These are phyloP conservation scores for Diachrysia chrysitis DNA, from an alignment of 2,888 invertebrate genomes.

Conservation along the genomic window DNA sequence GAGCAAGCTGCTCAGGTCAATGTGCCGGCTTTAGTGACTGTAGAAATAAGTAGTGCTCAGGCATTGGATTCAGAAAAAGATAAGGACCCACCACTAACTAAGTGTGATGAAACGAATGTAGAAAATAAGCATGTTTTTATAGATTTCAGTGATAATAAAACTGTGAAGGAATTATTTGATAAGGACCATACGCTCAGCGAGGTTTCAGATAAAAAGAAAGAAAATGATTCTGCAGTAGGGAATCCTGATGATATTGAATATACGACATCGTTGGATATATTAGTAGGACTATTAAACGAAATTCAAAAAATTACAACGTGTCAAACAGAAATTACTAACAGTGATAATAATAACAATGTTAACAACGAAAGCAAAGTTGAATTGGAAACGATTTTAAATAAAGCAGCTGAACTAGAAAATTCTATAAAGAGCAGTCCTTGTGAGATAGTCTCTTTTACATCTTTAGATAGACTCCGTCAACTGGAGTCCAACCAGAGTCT, in stretches of 20 bases:
- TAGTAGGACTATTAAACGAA: slow-evolving; percentile 81
- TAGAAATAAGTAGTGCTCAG: slow-evolving; percentile 28
- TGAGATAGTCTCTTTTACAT: slow-evolving; percentile 67
- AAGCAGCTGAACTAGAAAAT: slow-evolving; percentile 56
- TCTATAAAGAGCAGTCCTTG: slow-evolving; percentile 54
- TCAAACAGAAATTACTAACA: slow-evolving; percentile 66
- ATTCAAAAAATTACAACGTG: slow-evolving; percentile 81
- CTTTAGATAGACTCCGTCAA: slow-evolving; percentile 69
- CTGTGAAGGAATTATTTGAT: neutral
- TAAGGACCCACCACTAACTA: slow-evolving; percentile 7
- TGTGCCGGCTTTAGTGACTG: slow-evolving; percentile 18
- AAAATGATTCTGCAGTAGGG: slow-evolving; percentile 6
- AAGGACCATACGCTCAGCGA: slow-evolving; percentile 3
- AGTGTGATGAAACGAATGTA: neutral
- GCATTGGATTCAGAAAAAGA: neutral
- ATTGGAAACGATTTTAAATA: slow-evolving; percentile 66
- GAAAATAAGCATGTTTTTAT: slow-evolving; percentile 10
- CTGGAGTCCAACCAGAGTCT: slow-evolving; percentile 69
- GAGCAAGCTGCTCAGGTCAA: slow-evolving; percentile 39
- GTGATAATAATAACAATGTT: slow-evolving; percentile 33
- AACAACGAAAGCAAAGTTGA: slow-evolving; percentile 51
- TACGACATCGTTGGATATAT: slow-evolving; percentile 79
- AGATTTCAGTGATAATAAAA: slow-evolving; percentile 25
- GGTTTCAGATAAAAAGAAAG: slow-evolving; percentile 16
- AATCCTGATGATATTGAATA: slow-evolving; percentile 64